These are phyloP conservation scores for Thymelicus lineola DNA, from an alignment of 2,888 invertebrate genomes.

Conservation along the genomic window DNA sequence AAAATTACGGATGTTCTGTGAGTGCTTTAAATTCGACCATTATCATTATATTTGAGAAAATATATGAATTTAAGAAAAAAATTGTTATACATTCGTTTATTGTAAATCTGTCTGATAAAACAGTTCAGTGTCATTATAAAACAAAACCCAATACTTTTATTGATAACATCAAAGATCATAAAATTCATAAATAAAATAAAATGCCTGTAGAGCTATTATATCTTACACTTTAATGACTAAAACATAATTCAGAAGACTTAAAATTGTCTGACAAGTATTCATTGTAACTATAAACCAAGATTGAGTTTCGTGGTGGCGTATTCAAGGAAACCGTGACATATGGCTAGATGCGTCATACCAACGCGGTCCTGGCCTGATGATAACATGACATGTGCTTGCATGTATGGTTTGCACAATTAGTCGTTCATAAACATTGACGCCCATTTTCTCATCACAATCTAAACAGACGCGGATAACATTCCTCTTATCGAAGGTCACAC, in stretches of 20 bases:
- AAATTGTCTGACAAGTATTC: background rate
- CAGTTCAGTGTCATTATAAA: no score
- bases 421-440: conserved; percentile 29
- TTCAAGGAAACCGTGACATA: conserved; percentile 80
- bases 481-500: background rate
- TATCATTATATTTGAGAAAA: no score
- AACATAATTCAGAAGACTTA: background rate
- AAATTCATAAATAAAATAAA: no score
- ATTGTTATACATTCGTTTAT: no score
- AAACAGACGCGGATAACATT: conserved; percentile 7
- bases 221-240: no score
- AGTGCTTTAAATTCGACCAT: no score
- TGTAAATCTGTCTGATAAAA: no score
- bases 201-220: no score
- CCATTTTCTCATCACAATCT: conserved; percentile 26
- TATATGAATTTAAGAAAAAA: no score
- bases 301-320: conserved; percentile 54
- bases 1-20: no score
- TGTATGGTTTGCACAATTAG: conserved; percentile 21
- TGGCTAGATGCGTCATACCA: conserved; percentile 74
- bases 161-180: no score
- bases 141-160: no score
- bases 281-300: conserved; percentile 25
- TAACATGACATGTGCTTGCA: conserved; percentile 30
- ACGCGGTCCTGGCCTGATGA: conserved; percentile 44